Evolutionary conservation across 2,797 vertebrate genomes (phyloP), one percentile per base, ranked within the genome.

Genomic region (Mallotus villosus): DNA sequence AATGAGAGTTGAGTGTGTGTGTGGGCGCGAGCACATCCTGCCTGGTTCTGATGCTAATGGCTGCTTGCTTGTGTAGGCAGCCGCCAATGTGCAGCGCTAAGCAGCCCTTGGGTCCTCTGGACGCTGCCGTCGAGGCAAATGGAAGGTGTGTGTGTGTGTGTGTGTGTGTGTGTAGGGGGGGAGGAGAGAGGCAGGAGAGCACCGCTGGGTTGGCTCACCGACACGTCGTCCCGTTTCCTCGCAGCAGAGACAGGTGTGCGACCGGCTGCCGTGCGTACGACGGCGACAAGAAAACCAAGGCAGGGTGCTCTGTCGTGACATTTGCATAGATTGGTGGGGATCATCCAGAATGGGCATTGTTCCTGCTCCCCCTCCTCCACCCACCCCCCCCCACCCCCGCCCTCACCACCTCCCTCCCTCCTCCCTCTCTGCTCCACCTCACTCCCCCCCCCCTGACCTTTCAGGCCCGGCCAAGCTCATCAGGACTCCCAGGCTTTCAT

Each of bases 391-490:
- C 78, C 77, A 78, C 66, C 66, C 77, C 75, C 32, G 6, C 32
- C 32, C 32, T 7, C 32, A 5, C 32, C 29, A 29, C 2, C 32
- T 7, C 32, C 32, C 32, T 5, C 32, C 32, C 32, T 6, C 8
- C 32, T 34, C 32, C 32, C 32, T 34, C 32, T 34, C 32, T 34
- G 32, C 32, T 34, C 32, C 32, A 34, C 32, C 32, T 34, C 32
- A 34, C 32, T 8, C 32, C 24, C 75, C 76, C 86, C 78, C 82
- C 74, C 71, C 73, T 93, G 91, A 93, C 91, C 92, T 93, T 93
- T 91, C 68, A 58, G 87, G 82, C 81, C 81, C 78, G 82, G 83
- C 89, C 77, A 87, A 88, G 82, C 85, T 86, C 83, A 87, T 88
- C 71, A 80, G 77, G 84, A 78, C 82, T 81, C 74, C 78, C 51